Base-by-base conservation (phyloP, 2,888 invertebrate genomes). In the Lepas anatifera region DNA sequence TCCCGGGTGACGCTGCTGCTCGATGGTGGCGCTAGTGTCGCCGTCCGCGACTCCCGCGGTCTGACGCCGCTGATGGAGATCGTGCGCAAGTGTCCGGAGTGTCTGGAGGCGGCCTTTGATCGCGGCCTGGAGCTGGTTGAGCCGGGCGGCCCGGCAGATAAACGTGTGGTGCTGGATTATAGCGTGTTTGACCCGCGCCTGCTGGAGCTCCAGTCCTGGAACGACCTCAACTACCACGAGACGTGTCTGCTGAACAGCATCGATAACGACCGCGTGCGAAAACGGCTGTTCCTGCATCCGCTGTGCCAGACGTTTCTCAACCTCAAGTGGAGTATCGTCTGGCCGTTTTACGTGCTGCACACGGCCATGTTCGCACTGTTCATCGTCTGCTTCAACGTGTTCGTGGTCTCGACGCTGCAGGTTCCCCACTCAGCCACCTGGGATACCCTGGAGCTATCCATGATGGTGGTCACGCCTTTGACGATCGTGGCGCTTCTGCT, bases 1-100 rank as follows among this genome's bases (percentile, higher is more conserved):
- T 18, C 32, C 32, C 71, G 72, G 13, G 73, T 70, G 18, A 41
- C 64, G 10, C 70, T 71, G 22, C 68, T 73, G 22, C 66, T 73
- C 37, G 69, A 66, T 18, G 69, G 70, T 6, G 71, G 71, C 10
- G 70, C 72, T 0, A 50, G 70, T 35, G 37, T 72, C 4, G 69
- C 70, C 27, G 68, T 41, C 13, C 39, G 67, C 37, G 72, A 73
- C 50, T 37, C 68, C 35, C 71, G 70, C 18, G 73, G 72, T 16
- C 71, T 70, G 58, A 73, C 73, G 3, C 71, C 73, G 18, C 70
- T 73, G 1, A 7, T 16, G 4, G 58, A 58, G 18, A 58, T 58
- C 32, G 58, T 32, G 32, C 58, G 32, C 18, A n/a, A 25, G 32
- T 58, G 58, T 7, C 58, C 58, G 16, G 58, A 32, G 32, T 58